Percentiles rank a stretch among this genome's conserved stretches.
Conservation (phyloP, 2,113 vertebrate genomes). For the Callaeas wilsoni region DNA sequence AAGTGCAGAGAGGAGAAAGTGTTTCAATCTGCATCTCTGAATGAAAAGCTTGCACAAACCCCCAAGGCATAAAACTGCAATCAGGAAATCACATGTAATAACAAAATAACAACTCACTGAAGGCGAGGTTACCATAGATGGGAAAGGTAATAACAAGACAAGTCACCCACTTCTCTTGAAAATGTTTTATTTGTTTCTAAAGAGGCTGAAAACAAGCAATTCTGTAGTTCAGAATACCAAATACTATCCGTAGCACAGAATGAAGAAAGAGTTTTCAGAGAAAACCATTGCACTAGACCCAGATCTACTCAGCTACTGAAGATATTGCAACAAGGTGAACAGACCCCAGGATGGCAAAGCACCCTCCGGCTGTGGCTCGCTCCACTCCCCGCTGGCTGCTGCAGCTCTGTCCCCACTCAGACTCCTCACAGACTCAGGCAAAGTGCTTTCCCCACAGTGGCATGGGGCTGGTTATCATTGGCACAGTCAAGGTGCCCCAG, state of each 20-base stretch:
- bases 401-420: neutral
- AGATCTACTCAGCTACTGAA: neutral
- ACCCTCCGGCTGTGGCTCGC: neutral
- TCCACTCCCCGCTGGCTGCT: neutral
- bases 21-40: neutral
- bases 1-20: neutral
- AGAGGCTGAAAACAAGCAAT: conserved; percentile 31
- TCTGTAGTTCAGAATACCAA: conserved; percentile 37
- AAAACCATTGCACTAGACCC: conserved; percentile 29
- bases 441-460: neutral
- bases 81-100: neutral
- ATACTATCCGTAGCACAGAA: neutral
- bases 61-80: neutral
- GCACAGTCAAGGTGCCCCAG: neutral
- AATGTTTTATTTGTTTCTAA: conserved; percentile 68
- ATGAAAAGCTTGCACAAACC: neutral
- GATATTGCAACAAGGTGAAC: neutral
- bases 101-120: neutral
- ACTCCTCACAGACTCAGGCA: neutral
- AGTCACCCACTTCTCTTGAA: neutral
- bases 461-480: rapidly evolving
- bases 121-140: rapidly evolving
- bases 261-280: neutral
- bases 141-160: neutral
- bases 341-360: neutral